A percentile compares a stretch with the other conserved stretches of the same genome.
Conservation (phyloP, 2,888 invertebrate genomes). For the Sminthurinus aureus region DNA sequence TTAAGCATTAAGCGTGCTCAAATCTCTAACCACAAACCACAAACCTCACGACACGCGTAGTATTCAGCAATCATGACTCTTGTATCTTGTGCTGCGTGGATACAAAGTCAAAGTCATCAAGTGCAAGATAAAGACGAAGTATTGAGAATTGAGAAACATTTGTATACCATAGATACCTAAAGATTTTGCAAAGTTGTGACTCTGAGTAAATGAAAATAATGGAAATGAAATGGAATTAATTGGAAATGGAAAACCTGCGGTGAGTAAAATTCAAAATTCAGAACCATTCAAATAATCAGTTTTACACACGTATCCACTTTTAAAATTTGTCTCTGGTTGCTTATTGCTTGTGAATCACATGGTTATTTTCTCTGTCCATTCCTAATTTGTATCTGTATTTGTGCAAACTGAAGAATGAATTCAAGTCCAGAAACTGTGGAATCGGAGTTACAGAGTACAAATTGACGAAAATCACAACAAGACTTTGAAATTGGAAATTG, state of each 20-base stretch:
- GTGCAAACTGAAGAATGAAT: no score
- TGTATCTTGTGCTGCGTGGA: no score
- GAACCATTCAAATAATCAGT: background rate
- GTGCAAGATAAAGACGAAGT: no score
- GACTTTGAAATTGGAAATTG: background rate
- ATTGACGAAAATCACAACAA: background rate
- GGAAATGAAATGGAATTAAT: conserved; percentile 7
- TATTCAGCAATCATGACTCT: no score
- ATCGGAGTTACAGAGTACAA: no score
- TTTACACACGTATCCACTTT: background rate
- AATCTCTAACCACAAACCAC: no score
- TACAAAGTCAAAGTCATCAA: no score
- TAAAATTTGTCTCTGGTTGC: background rate
- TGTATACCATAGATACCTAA: no score
- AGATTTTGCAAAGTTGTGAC: background rate
- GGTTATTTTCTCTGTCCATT: background rate
- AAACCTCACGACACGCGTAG: no score
- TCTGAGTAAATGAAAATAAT: background rate
- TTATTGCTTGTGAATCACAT: background rate
- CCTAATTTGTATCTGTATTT: conserved; percentile 11
- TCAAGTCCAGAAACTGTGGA: no score
- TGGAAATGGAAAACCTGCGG: conserved; percentile 5
- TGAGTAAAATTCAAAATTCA: background rate
- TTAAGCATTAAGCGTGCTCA: no score
- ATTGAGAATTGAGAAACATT: no score